Conservation (phyloP, 2,888 invertebrate species). For the Macaria notata region DNA sequence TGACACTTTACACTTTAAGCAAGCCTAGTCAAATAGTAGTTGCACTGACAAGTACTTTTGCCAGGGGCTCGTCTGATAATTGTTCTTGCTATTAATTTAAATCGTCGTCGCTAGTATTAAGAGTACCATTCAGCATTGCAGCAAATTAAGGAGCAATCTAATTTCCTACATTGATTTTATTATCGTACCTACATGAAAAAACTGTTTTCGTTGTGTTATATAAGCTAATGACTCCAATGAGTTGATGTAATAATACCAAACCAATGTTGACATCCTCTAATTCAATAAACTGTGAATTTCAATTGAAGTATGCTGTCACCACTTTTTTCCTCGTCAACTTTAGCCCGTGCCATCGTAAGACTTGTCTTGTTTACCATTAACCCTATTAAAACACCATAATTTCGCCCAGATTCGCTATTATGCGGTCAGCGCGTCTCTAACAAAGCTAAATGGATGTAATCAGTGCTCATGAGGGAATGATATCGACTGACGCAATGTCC, state of each 20-base stretch:
- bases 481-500: slow-evolving; percentile 73
- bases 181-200: too few species aligned
- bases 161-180: too few species aligned
- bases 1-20: too few species aligned
- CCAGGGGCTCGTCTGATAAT: too few species aligned
- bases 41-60: too few species aligned
- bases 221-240: slow-evolving; percentile 2
- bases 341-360: slow-evolving; percentile 36
- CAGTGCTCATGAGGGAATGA: slow-evolving; percentile 60
- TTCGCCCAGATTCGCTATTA: slow-evolving; percentile 64
- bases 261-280: too few species aligned
- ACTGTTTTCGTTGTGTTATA: too few species aligned
- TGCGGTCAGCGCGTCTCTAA: slow-evolving; percentile 58
- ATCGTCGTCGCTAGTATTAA: too few species aligned
- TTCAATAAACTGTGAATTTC: slow-evolving; percentile 1
- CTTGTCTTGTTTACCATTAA: slow-evolving; percentile 56
- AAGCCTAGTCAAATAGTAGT: too few species aligned
- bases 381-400: slow-evolving; percentile 66
- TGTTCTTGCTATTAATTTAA: too few species aligned
- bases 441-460: slow-evolving; percentile 70
- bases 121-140: too few species aligned
- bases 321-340: slow-evolving; percentile 39
- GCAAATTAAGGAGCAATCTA: too few species aligned
- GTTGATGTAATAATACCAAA: background rate
- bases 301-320: slow-evolving; percentile 25